Evolutionary conservation across 2,797 vertebrate species (phyloP).

Genomic region (Gastrophryne carolinensis): DNA sequence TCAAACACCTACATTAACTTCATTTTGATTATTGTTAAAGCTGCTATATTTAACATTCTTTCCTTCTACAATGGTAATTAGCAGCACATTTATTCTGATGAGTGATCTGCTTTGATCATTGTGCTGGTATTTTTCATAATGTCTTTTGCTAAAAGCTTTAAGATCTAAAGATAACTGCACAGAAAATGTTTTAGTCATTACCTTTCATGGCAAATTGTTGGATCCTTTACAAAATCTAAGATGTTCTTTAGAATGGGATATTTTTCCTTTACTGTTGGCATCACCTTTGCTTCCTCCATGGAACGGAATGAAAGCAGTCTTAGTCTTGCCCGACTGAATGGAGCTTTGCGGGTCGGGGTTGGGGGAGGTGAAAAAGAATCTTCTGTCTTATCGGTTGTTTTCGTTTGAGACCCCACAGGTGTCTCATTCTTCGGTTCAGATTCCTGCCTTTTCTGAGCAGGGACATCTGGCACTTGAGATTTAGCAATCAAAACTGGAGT

Average conservation of each 20-base stretch:
- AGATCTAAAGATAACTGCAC: slow-evolving; percentile 19
- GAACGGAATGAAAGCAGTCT: slow-evolving; percentile 92
- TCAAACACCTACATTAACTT: slow-evolving; percentile 20
- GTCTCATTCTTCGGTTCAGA: slow-evolving; percentile 43
- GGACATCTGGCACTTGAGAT: background rate
- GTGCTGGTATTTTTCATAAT: background rate
- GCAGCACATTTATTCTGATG: slow-evolving; percentile 8
- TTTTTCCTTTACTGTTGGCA: slow-evolving; percentile 83
- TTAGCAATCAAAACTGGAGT: slow-evolving; percentile 51
- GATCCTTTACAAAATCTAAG: slow-evolving; percentile 90
- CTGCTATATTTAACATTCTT: slow-evolving; percentile 1
- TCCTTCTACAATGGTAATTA: slow-evolving; percentile 22
- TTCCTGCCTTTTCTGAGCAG: slow-evolving; percentile 42
- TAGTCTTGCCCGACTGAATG: slow-evolving; percentile 84
- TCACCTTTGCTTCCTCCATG: slow-evolving; percentile 81
- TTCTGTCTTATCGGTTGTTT: slow-evolving; percentile 69
- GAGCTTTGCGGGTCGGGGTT: slow-evolving; percentile 76
- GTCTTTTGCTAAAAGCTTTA: slow-evolving; percentile 15
- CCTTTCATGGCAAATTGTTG: slow-evolving; percentile 83
- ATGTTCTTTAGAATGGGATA: slow-evolving; percentile 84
- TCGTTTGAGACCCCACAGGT: background rate
- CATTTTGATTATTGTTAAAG: background rate
- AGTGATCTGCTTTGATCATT: slow-evolving; percentile 37
- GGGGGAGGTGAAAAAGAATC: slow-evolving; percentile 80
- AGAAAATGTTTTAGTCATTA: slow-evolving; percentile 52